Evolutionary conservation across 2,888 invertebrate species (phyloP), one percentile per base, ranked within the genome.

Genomic region (Euproctis similis): DNA sequence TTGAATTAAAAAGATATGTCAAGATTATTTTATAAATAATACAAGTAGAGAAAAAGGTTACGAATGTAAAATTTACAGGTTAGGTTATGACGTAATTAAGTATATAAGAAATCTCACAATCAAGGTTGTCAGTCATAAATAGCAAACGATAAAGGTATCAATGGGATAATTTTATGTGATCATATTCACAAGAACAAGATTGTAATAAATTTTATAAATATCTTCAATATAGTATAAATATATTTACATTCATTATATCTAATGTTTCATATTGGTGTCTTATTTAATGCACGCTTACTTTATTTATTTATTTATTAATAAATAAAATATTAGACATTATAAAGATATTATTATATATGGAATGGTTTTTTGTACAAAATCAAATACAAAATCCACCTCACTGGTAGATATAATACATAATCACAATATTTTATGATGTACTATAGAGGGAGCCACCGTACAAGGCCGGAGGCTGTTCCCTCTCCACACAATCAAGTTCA

Each of bases 341-440:
- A 23, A 75, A 72, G 70, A 66, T 66, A 69, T 70, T 59, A 62
- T n/a, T n/a, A n/a, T n/a, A n/a, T 61, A 81, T 78, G 82, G 82
- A 84, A 84, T 84, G 82, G 76, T 78, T 81, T 76, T 62, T 82
- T 81, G 81, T 81, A 82, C 81, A 84, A 80, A 78, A 77, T 67
- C 68, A 76, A 80, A 74, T 69, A 74, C 67, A 68, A 71, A 69
- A 60, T 66, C 75, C 67, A 73, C 76, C 68, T 54, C 61, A 62
- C 55, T 65, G 76, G 77, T 69, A 68, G 68, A 67, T 63, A 59
- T 56, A 58, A 65, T 63, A 70, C 74, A 63, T 61, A 73, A 81
- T 80, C 76, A 80, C 78, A 75, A 62, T 57, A 50, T 60, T 59
- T 62, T 55, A 68, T 59, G 67, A 67, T 54, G 64, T 58, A 58